These are phyloP conservation scores for Meleagris gallopavo DNA, from an alignment of 2,113 vertebrate genomes.

Conservation along the genomic window DNA sequence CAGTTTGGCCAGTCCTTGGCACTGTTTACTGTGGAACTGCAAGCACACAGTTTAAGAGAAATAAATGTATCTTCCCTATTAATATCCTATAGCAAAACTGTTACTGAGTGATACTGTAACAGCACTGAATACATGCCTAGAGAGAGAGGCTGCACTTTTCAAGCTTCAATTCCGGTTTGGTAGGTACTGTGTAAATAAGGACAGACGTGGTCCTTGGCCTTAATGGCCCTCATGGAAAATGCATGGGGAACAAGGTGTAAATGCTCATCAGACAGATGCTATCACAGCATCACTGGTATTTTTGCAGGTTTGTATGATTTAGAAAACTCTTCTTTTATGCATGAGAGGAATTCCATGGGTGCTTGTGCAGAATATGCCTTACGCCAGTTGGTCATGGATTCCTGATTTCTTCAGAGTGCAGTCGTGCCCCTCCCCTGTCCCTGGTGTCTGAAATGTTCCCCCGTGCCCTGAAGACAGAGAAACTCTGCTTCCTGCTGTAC, in stretches of 20 bases:
- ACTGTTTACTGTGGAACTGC: rapidly evolving
- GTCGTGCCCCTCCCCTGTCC: rapidly evolving
- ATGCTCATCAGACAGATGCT: not conserved
- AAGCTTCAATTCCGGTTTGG: not conserved
- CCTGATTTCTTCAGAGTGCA: not conserved
- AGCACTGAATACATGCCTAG: not conserved
- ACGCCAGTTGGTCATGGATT: not conserved
- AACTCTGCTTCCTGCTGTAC: not conserved
- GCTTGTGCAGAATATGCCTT: not conserved
- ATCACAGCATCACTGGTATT: not conserved
- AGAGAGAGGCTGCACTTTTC: not conserved
- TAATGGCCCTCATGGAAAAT: not conserved
- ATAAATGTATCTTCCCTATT: not conserved
- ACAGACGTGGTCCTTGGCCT: not conserved
- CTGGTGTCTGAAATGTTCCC: not conserved
- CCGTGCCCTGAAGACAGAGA: not conserved
- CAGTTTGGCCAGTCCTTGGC: not conserved
- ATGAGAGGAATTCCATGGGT: rapidly evolving
- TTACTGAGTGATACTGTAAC: not conserved
- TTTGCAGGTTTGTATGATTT: not conserved
- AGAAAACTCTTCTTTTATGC: not conserved
- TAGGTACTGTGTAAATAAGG: not conserved
- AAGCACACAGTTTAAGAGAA: not conserved
- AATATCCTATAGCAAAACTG: not conserved
- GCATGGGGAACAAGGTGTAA: not conserved